Base-by-base conservation (phyloP, 2,888 invertebrate species). In the Erynnis tages region DNA sequence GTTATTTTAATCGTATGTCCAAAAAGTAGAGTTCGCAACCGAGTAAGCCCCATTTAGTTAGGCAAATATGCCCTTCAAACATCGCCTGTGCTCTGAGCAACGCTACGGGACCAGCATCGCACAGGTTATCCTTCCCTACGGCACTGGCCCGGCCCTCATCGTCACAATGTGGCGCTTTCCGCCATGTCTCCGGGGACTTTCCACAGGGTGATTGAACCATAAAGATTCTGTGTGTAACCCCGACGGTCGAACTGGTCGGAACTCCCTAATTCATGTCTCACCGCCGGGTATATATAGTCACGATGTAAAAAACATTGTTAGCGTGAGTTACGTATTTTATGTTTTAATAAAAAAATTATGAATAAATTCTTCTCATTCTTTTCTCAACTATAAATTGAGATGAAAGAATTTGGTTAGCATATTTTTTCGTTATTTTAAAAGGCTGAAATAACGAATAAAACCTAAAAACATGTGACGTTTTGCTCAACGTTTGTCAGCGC, bases 31-130 rank as follows among this genome's bases (percentile, higher is more conserved):
- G 82, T 79, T 85, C 87, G 71, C 47, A 65, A 73, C 79, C 84
- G 80, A 90, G 82, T 90, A 82, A 90, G 90, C 90, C 90, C 90
- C 90, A 89, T 90, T 90, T 86, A 38, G 90, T 90, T 87, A 70
- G 73, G 67, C 70, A 55, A 7, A 8, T 13, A 35, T 54, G 66
- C 75, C 65, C 64, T 65, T 68, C 83, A 83, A n/a, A 81, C 82
- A 90, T 90, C 77, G 60, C 59, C 90, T 90, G 63, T 76, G 90
- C 86, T 90, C 82, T 88, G 90, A 90, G 86, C 86, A 89, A 85
- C 74, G 79, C 82, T 82, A 72, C 71, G 73, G 67, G 61, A 56
- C 13, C 58, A 63, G 57, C 58, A 45, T 61, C 75, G 76, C 66
- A 19, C 85, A 70, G 84, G 83, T 85, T 30, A 5, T 27, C 82